Percentiles rank a stretch among this genome's conserved stretches.
phyloP scores from a whole-genome alignment of 2,113 vertebrate genomes.

The Vireo altiloquus region DNA sequence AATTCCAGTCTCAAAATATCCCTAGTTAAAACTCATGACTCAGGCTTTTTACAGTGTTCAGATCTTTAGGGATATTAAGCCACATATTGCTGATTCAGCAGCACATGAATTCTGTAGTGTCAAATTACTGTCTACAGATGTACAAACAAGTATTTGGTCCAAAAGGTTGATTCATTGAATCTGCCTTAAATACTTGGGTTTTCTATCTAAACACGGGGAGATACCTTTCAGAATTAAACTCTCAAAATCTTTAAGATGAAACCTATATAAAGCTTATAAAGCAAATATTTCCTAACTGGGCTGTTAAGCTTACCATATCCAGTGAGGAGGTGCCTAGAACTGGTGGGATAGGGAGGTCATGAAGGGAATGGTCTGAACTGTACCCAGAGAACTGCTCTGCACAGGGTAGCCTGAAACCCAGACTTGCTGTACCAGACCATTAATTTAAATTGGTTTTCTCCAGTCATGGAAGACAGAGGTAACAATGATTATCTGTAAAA shows the following conservation, averaged over 20 bases:
- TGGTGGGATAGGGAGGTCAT: neutral
- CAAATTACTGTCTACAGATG: neutral
- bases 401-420: neutral
- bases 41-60: neutral
- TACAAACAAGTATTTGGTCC: neutral
- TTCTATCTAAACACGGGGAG: neutral
- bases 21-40: neutral
- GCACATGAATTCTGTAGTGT: neutral
- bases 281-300: neutral
- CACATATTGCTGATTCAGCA: neutral
- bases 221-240: neutral
- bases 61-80: neutral
- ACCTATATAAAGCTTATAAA: neutral
- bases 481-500: neutral
- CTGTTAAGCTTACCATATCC: neutral
- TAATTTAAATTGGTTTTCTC: neutral
- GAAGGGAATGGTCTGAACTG: neutral
- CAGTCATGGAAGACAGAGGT: neutral
- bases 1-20: neutral
- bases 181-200: neutral
- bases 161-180: neutral
- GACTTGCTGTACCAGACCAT: neutral
- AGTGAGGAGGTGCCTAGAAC: neutral
- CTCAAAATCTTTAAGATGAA: neutral
- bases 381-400: neutral